These are phyloP conservation scores for Babylonia areolata DNA, from an alignment of 1,140 invertebrate genomes.

Conservation along the genomic window DNA sequence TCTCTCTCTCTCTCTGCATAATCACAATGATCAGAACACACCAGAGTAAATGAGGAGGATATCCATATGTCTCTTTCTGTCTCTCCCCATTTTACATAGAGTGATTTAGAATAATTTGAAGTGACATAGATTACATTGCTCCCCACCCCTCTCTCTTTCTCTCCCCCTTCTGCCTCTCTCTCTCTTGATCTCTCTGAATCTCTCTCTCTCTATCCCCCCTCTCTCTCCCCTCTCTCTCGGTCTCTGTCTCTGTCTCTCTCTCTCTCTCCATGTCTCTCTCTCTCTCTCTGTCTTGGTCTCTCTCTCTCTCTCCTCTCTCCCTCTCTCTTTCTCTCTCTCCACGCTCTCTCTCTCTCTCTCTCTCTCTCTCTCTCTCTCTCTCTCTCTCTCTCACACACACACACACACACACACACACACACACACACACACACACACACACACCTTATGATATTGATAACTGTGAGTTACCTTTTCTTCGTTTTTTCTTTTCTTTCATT, in stretches of 20 bases:
- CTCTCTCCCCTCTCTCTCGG: not conserved
- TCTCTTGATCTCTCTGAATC: not conserved
- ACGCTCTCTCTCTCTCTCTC: not conserved
- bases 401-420: not conserved
- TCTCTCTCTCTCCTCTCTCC: not conserved
- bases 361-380: not conserved
- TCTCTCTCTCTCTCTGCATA: not conserved
- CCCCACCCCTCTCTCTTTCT: not conserved
- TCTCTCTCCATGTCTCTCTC: not conserved
- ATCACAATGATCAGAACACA: no score
- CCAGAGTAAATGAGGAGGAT: no score
- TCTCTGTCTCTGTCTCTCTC: not conserved
- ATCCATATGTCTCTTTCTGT: no score
- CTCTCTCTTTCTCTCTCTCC: not conserved
- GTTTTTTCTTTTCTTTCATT: no score
- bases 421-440: no score
- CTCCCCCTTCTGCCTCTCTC: not conserved
- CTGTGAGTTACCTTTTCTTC: no score
- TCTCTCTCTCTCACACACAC: no score
- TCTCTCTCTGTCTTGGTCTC: no score
- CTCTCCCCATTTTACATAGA: no score
- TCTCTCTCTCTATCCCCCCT: constrained; percentile 1
- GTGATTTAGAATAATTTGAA: no score
- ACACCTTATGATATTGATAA: no score
- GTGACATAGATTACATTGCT: no score